phyloP scores from a whole-genome alignment of 2,888 invertebrate species.

The Synergus laeviventris region DNA sequence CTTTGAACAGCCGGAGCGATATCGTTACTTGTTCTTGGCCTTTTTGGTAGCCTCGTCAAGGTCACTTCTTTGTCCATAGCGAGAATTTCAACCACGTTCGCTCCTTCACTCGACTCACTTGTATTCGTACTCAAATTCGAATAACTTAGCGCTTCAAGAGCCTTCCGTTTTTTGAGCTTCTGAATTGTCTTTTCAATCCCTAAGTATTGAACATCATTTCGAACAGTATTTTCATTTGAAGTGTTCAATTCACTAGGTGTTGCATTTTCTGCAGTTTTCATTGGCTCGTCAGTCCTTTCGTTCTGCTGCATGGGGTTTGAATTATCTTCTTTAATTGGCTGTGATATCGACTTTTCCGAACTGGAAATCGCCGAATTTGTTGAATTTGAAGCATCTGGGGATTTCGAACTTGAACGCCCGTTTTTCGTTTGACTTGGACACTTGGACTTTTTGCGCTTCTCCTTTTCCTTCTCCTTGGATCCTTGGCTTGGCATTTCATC shows the following conservation, averaged over 20 bases:
- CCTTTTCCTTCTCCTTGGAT: slow-evolving; percentile 63
- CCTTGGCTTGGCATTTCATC: slow-evolving; percentile 69
- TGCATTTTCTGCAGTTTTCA: neutral
- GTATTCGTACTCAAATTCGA: slow-evolving; percentile 51
- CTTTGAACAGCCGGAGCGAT: slow-evolving; percentile 81
- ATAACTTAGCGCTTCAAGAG: slow-evolving; percentile 65
- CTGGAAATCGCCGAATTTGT: slow-evolving; percentile 33
- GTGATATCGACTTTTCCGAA: slow-evolving; percentile 56
- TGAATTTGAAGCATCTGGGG: slow-evolving; percentile 46
- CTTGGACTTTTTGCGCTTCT: slow-evolving; percentile 76
- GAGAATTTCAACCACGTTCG: slow-evolving; percentile 73
- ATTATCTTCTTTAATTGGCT: slow-evolving; percentile 46
- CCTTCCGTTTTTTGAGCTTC: slow-evolving; percentile 72
- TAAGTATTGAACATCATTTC: slow-evolving; percentile 61
- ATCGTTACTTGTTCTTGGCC: slow-evolving; percentile 76
- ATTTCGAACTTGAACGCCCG: slow-evolving; percentile 46
- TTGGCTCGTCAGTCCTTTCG: slow-evolving; percentile 42
- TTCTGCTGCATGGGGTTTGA: slow-evolving; percentile 16
- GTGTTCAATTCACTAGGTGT: slow-evolving; percentile 41
- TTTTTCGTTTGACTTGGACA: slow-evolving; percentile 64
- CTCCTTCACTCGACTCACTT: slow-evolving; percentile 48
- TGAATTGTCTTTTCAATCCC: slow-evolving; percentile 71
- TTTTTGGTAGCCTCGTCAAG: slow-evolving; percentile 78
- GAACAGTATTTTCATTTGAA: slow-evolving; percentile 54
- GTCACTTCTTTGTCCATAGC: slow-evolving; percentile 80